phyloP scores from a whole-genome alignment of 2,888 invertebrate genomes.

The Eristalis pertinax region DNA sequence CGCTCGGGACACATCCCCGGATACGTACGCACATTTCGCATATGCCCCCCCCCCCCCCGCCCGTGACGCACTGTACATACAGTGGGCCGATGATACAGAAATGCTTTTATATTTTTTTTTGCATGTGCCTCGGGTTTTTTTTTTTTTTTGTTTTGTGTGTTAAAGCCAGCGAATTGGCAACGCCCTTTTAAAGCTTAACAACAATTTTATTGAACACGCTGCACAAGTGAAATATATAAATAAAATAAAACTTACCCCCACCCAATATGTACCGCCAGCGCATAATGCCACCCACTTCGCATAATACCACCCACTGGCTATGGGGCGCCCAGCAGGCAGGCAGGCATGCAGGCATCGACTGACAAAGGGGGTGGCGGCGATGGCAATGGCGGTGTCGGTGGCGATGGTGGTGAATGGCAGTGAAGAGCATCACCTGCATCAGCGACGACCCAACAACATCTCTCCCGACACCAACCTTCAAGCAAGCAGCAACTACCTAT shows the following conservation, averaged over 20 bases:
- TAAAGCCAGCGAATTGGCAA: conserved; percentile 66
- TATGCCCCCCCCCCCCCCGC: neutral
- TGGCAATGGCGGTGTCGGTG: neutral
- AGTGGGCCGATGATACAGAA: neutral
- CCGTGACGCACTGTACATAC: neutral
- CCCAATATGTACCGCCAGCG: conserved; percentile 32
- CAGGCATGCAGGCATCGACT: neutral
- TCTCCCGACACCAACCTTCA: conserved; percentile 47
- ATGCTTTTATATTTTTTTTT: conserved; percentile 24
- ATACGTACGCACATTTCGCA: conserved; percentile 45
- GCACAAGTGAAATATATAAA: conserved; percentile 53
- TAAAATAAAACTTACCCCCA: conserved; percentile 67
- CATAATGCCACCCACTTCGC: conserved; percentile 53
- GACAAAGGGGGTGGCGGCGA: no score
- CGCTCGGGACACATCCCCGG: conserved; percentile 47
- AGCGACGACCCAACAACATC: conserved; percentile 5
- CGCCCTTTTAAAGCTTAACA: conserved; percentile 72
- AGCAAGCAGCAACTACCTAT: conserved; percentile 68
- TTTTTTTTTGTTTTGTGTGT: conserved; percentile 26
- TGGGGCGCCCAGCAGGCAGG: neutral
- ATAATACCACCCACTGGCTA: conserved; percentile 45
- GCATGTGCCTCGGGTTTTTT: neutral
- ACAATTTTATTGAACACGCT: conserved; percentile 61
- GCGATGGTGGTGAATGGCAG: neutral
- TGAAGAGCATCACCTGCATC: conserved; percentile 37